Percentiles rank a stretch among this genome's conserved stretches.
Conservation (phyloP, 2,888 invertebrate species). For the Eupithecia subfuscata region DNA sequence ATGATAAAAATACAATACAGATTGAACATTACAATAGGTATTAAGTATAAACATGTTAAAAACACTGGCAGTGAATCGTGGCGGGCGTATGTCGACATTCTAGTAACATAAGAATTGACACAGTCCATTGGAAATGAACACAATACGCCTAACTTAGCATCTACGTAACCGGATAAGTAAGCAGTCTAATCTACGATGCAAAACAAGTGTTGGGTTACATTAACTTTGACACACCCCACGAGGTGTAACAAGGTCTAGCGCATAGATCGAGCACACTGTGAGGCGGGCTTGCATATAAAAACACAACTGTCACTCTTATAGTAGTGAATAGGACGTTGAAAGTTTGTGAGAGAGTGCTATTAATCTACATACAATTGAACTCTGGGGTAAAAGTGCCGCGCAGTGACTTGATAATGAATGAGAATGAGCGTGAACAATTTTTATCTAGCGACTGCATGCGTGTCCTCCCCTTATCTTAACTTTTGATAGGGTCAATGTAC, state of each 20-base stretch:
- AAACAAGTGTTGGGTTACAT: conserved; percentile 69
- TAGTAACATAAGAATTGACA: conserved; percentile 87
- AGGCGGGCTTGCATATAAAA: conserved; percentile 58
- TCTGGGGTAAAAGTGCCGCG: conserved; percentile 49
- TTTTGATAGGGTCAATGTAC: conserved; percentile 36
- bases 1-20: conserved; percentile 54
- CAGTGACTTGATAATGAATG: conserved; percentile 54
- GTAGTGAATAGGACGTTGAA: conserved; percentile 53
- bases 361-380: conserved; percentile 61
- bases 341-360: conserved; percentile 60
- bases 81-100: conserved; percentile 86
- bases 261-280: conserved; percentile 78
- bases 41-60: conserved; percentile 60
- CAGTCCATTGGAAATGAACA: conserved; percentile 83
- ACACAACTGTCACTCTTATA: conserved; percentile 53
- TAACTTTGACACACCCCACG: conserved; percentile 63
- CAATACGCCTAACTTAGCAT: conserved; percentile 66
- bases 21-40: conserved; percentile 50
- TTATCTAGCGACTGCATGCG: conserved; percentile 39
- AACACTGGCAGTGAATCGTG: conserved; percentile 77
- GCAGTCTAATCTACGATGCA: conserved; percentile 70
- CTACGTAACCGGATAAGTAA: conserved; percentile 59
- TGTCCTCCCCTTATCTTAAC: conserved; percentile 39
- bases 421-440: conserved; percentile 40
- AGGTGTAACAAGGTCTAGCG: conserved; percentile 78